Evolutionary conservation across 2,113 vertebrate species (phyloP).

Genomic region (Caranx ignobilis): DNA sequence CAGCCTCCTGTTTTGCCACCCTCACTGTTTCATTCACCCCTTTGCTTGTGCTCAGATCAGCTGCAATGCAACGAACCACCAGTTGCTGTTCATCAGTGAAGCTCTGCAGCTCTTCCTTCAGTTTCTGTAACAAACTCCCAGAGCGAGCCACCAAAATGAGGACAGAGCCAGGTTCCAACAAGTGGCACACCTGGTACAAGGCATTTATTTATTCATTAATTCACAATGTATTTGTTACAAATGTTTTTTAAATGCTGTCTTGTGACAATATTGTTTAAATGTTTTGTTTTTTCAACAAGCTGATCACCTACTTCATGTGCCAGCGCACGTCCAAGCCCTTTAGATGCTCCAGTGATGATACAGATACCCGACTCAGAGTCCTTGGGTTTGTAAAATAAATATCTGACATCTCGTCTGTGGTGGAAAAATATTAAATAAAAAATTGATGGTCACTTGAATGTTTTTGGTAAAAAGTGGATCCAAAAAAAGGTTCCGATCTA

Average conservation of each 20-base stretch:
- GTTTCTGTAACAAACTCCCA: conserved; percentile 58
- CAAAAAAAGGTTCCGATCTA: neutral
- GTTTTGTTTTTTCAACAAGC: neutral
- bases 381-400: neutral
- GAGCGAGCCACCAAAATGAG: conserved; percentile 81
- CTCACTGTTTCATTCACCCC: conserved; percentile 35
- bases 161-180: conserved; percentile 73
- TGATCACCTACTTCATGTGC: conserved; percentile 53
- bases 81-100: conserved; percentile 17
- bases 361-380: conserved; percentile 66
- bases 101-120: conserved; percentile 73
- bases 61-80: conserved; percentile 37
- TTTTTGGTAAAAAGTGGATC: neutral
- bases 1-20: conserved; percentile 42
- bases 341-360: conserved; percentile 85
- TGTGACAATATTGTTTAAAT: too few relatives aligned
- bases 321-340: conserved; percentile 82
- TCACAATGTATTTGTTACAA: too few relatives aligned
- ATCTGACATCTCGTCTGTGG: conserved; percentile 12
- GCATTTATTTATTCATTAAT: neutral
- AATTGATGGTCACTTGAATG: neutral
- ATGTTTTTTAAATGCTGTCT: too few relatives aligned
- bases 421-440: neutral
- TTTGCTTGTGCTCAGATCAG: conserved; percentile 73
- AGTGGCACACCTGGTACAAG: conserved; percentile 59